Evolutionary conservation across 1,140 invertebrate genomes (phyloP), one percentile per base, ranked within the genome.

Genomic region (Drosophila kepulauana): DNA sequence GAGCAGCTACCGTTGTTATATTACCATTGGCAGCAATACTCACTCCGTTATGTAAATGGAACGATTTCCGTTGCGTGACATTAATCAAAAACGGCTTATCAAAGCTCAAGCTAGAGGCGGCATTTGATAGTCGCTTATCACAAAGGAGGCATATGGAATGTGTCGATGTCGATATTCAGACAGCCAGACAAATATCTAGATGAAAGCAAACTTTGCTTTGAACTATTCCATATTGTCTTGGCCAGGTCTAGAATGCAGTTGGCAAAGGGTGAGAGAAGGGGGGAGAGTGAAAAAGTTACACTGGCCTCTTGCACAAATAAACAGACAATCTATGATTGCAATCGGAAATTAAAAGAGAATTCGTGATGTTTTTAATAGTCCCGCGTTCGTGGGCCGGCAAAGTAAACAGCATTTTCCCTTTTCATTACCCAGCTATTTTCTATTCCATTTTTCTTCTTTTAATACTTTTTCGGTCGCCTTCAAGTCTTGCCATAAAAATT

Each of bases 321-420:
- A 87, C 85, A 89, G 70, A 88, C 84, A 77, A 80, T 66, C 63
- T 71, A 52, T 64, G 77, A 88, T 88, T 72, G 67, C 77, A 78
- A 84, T 88, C 77, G 84, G 85, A 88, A 78, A 87, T 78, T 43
- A 56, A 69, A 71, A 76, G 59, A 64, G 76, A 63, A 41, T 66
- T 66, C 54, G 63, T 72, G 61, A 71, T 75, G 66, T 72, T 79
- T 80, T 80, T 75, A 81, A 88, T 84, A 58, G 81, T 66, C 65
- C 20, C 20, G 20, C 20, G 20, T 25, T 57, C 33, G 28, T 38
- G 49, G 51, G 28, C 41, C 49, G 11, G 13, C 67, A 54, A 63
- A 7, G 43, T 75, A 71, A 71, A 75, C 67, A 75, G 16, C 16
- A 59, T 35, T 51, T 51, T 52, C 10, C 51, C 33, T 38, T 56